Percentiles rank a stretch among this genome's conserved stretches.
Conservation (phyloP, 2,797 vertebrate genomes). For the Hoplostethus mediterraneus region DNA sequence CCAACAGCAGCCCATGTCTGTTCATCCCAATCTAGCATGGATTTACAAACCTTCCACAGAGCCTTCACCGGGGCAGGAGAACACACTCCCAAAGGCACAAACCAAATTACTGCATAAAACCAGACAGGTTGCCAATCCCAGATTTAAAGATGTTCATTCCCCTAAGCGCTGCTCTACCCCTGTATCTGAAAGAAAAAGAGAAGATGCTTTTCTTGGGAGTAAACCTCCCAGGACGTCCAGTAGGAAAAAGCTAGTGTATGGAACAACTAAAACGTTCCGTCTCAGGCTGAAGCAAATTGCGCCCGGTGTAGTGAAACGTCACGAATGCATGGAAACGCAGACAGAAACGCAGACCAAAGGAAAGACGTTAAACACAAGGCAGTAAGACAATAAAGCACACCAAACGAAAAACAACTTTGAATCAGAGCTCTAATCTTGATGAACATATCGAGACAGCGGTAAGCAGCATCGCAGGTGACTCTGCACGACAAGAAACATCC, state of each 20-base stretch:
- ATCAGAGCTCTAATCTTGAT: conserved; percentile 53
- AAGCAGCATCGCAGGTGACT: conserved; percentile 41
- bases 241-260: conserved; percentile 84
- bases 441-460: conserved; percentile 79
- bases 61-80: conserved; percentile 4
- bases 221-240: conserved; percentile 50
- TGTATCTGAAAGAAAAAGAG: conserved; percentile 27
- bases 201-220: conserved; percentile 11
- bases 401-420: conserved; percentile 44
- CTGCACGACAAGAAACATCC: conserved; percentile 22
- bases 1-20: conserved; percentile 52
- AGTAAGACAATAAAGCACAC: conserved; percentile 14
- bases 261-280: conserved; percentile 89
- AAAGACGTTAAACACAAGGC: conserved; percentile 45
- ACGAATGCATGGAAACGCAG: conserved; percentile 80
- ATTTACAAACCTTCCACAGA: conserved; percentile 67
- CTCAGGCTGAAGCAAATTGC: conserved; percentile 87
- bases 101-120: conserved; percentile 7
- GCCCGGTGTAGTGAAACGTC: conserved; percentile 65
- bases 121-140: conserved; percentile 31
- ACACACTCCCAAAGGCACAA: conserved; percentile 13
- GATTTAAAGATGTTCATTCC: conserved; percentile 24
- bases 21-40: conserved; percentile 82
- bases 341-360: conserved; percentile 46
- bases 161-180: conserved; percentile 44